These are phyloP conservation scores for Sinotaia quadrata DNA, from an alignment of 2,888 invertebrate genomes.

Conservation along the genomic window DNA sequence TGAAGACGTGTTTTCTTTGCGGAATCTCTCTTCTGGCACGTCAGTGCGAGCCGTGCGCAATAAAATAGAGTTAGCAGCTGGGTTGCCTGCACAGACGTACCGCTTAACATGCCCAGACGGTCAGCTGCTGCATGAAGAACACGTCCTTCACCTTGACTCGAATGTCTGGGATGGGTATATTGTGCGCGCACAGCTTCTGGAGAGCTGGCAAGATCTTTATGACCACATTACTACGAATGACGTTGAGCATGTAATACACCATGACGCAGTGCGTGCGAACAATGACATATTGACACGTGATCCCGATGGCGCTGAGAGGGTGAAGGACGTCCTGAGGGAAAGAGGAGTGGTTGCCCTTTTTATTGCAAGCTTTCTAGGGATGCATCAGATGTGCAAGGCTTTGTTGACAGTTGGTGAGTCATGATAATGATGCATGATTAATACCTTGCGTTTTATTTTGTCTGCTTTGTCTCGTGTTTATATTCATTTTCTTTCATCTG, in stretches of 20 bases:
- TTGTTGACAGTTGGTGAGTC: constrained; percentile 45
- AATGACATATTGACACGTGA: constrained; percentile 43
- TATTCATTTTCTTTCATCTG: too few species aligned
- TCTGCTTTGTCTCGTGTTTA: too few species aligned
- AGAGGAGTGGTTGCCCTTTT: constrained; percentile 49
- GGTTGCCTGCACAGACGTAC: constrained; percentile 55
- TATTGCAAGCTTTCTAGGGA: constrained; percentile 47
- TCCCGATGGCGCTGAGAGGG: constrained; percentile 40
- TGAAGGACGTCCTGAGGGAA: constrained; percentile 45
- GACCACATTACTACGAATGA: constrained; percentile 35
- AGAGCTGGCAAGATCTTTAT: constrained; percentile 51
- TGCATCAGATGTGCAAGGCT: constrained; percentile 49
- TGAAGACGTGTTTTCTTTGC: constrained; percentile 53
- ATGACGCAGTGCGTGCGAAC: constrained; percentile 45
- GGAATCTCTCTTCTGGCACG: constrained; percentile 51
- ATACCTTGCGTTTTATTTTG: too few species aligned
- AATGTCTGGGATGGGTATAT: constrained; percentile 58
- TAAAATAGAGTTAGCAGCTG: constrained; percentile 52
- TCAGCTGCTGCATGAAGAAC: constrained; percentile 46
- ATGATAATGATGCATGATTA: too few species aligned
- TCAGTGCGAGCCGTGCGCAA: constrained; percentile 46
- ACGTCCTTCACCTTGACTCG: constrained; percentile 46
- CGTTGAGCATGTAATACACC: constrained; percentile 47
- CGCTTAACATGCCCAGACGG: constrained; percentile 50
- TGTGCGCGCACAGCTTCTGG: constrained; percentile 46